Evolutionary conservation across 2,888 invertebrate species (phyloP).

Genomic region (Creontiades dilutus): DNA sequence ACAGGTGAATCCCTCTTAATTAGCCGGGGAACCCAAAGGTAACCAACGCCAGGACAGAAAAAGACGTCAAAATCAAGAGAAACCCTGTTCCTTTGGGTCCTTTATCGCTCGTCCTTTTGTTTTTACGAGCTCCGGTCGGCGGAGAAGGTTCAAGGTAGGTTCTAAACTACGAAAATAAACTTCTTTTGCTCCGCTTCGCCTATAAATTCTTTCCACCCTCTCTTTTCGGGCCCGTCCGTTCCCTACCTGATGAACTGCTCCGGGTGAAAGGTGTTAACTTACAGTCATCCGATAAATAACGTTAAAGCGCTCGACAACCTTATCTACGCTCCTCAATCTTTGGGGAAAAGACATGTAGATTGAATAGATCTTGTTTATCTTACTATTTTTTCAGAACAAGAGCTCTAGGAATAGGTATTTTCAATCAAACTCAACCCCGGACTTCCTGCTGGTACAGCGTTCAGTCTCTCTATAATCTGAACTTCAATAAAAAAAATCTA

Average conservation of each 20-base stretch:
- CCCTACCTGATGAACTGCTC: conserved; percentile 15
- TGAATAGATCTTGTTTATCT: neutral
- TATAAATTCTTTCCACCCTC: conserved; percentile 42
- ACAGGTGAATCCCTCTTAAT: conserved; percentile 35
- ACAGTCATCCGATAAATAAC: conserved; percentile 18
- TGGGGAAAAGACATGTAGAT: neutral
- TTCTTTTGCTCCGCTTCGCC: conserved; percentile 19
- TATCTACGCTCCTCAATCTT: neutral
- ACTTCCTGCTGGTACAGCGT: no score
- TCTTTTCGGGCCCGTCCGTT: neutral
- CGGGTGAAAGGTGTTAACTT: conserved; percentile 33
- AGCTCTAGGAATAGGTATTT: neutral
- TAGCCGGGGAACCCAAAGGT: neutral
- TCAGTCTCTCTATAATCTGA: no score
- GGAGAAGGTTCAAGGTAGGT: neutral
- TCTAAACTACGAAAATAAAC: conserved; percentile 32
- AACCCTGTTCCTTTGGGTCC: neutral
- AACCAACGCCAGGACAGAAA: neutral
- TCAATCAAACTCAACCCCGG: no score
- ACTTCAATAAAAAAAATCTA: no score
- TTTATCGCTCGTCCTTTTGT: conserved; percentile 19
- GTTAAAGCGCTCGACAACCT: neutral
- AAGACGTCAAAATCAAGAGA: conserved; percentile 34
- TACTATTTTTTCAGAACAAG: neutral
- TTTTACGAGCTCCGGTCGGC: conserved; percentile 18